Conservation (phyloP, 2,888 invertebrate genomes). For the Cephus runcator region DNA sequence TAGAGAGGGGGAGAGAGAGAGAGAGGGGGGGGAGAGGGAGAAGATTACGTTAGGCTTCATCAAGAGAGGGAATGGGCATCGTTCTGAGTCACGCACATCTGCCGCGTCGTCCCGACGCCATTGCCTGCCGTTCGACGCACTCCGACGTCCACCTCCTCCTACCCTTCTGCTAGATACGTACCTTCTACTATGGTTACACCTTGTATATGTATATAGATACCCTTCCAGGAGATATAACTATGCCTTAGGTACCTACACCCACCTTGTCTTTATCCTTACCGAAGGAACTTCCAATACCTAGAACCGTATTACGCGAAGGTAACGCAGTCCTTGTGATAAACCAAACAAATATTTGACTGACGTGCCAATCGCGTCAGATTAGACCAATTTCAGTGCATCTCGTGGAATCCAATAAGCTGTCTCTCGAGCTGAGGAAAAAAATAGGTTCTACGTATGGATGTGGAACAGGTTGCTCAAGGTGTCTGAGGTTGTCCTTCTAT, state of each 20-base stretch:
- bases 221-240: conserved; percentile 11
- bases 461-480: background rate
- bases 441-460: background rate
- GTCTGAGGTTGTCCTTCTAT: no score
- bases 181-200: background rate
- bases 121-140: conserved; percentile 28
- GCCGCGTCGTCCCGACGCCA: conserved; percentile 29
- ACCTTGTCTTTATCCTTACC: conserved; percentile 11
- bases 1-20: conserved; percentile 10
- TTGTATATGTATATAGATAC: conserved; percentile 13
- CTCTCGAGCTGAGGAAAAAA: background rate
- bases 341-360: conserved; percentile 8
- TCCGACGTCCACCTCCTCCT: conserved; percentile 5
- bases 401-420: background rate
- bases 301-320: background rate
- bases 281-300: background rate
- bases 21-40: background rate
- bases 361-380: background rate
- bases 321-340: background rate
- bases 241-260: conserved; percentile 7
- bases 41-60: conserved; percentile 5
- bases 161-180: background rate
- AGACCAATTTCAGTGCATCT: background rate
- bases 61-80: conserved; percentile 12
- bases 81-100: conserved; percentile 27